Evolutionary conservation across 2,113 vertebrate genomes (phyloP), one percentile per base, ranked within the genome.

Genomic region (Micronisus gabar): DNA sequence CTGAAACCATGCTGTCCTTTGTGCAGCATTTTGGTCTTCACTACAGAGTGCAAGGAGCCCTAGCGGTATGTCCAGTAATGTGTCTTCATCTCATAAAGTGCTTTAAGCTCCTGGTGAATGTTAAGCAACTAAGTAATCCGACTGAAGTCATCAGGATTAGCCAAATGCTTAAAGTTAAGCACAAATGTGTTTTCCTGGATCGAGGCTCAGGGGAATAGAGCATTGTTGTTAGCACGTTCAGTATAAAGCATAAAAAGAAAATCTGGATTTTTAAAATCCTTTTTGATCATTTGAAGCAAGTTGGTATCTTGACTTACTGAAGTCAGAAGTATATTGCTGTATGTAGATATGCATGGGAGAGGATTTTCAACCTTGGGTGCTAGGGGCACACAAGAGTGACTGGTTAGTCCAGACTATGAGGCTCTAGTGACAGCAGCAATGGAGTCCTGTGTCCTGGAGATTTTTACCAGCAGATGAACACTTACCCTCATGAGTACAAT

Each of bases 101-200:
- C 59, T 91, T 90, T 92, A 94, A 95, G 23, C 48, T 91, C 10
- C 66, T 66, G 41, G 43, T 85, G 62, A 93, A 80, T 80, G 66
- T 91, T 90, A 95, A 96, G 59, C 53, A 96, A 87, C 71, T 70
- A 55, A 91, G 62, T 89, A 95, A 95, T 90, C 91, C 10, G 15
- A 88, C 93, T 81, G 78, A 91, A 95, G 78, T 76, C 58, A 81
- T 93, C 79, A 82, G 91, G 90, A 94, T 97, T 94, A 97, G 62
- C 61, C 61, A 94, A 93, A 92, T n/a, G 56, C 63, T 93, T 90
- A 86, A 93, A 96, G 70, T 91, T 94, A 94, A 93, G 58, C 45
- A 88, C 36, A 68, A 93, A 73, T 53, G n/a, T 59, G 16, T 58
- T 95, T 96, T 91, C 65, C 70, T 89, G 34, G 78, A 76, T 74